phyloP scores from a whole-genome alignment of 2,113 vertebrate species.

The Mola mola region DNA sequence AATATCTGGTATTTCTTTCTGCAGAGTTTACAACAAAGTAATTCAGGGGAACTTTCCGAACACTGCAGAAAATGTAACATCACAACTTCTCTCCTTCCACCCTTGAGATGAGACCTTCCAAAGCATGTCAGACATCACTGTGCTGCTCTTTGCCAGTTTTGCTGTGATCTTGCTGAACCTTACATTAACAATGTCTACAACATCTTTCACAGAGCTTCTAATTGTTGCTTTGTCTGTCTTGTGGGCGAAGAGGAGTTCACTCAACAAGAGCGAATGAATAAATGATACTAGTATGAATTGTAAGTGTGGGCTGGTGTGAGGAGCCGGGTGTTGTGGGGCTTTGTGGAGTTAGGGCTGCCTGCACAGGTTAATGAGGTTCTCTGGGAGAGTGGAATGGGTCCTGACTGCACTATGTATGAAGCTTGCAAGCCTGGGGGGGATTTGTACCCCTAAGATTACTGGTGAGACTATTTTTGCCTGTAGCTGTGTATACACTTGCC shows the following conservation, averaged over 20 bases:
- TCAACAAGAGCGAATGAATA: slow-evolving; percentile 72
- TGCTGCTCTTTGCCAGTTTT: background rate
- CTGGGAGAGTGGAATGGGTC: slow-evolving; percentile 69
- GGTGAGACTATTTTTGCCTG: slow-evolving; percentile 66
- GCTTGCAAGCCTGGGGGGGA: slow-evolving; percentile 59
- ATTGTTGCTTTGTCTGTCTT: slow-evolving; percentile 29
- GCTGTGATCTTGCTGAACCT: slow-evolving; percentile 7
- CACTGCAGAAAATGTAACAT: slow-evolving; percentile 3
- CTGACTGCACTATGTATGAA: slow-evolving; percentile 50
- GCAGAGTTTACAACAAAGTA: background rate
- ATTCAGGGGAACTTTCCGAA: slow-evolving; percentile 6
- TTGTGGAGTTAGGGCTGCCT: slow-evolving; percentile 35
- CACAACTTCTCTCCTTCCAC: background rate
- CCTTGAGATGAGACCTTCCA: background rate
- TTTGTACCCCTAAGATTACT: slow-evolving; percentile 65
- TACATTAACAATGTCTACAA: slow-evolving; percentile 32
- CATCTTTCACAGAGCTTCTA: slow-evolving; percentile 41
- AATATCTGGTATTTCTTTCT: background rate
- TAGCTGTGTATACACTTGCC: slow-evolving; percentile 56
- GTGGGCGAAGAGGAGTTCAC: slow-evolving; percentile 46
- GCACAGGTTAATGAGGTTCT: slow-evolving; percentile 78
- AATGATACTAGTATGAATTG: slow-evolving; percentile 68
- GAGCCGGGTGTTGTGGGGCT: slow-evolving; percentile 19
- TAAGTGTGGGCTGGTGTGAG: slow-evolving; percentile 40
- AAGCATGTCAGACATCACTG: slow-evolving; percentile 3